phyloP scores from a whole-genome alignment of 2,888 invertebrate species.

The Cheilosia vernalis region DNA sequence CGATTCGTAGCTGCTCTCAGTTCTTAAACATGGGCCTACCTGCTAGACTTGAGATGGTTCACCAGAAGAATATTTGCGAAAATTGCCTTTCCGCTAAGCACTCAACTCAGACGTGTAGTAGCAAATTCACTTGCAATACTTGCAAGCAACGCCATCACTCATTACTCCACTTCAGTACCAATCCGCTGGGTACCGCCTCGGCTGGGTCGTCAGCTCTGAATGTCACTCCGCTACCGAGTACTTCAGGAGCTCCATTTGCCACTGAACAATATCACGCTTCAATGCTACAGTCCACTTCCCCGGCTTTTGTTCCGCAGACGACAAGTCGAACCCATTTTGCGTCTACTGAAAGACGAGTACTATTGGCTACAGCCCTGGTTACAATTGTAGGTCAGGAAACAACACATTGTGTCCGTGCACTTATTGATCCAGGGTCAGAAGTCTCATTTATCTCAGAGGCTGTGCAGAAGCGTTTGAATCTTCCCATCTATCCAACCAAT shows the following conservation, averaged over 20 bases:
- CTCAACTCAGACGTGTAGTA: background rate
- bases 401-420: background rate
- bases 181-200: background rate
- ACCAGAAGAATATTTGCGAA: background rate
- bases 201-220: background rate
- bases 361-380: slow-evolving; percentile 10
- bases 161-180: background rate
- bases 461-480: background rate
- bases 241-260: background rate
- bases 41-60: background rate
- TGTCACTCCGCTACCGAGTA: background rate
- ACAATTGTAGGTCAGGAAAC: slow-evolving; percentile 8
- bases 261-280: background rate
- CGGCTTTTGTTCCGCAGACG: slow-evolving; percentile 10
- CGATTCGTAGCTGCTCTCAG: background rate
- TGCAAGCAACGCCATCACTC: background rate
- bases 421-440: slow-evolving; percentile 17
- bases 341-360: background rate
- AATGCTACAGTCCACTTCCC: slow-evolving; percentile 23
- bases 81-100: background rate
- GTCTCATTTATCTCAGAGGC: slow-evolving; percentile 21
- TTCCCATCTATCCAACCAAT: background rate
- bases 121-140: slow-evolving; percentile 3
- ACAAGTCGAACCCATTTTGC: slow-evolving; percentile 1
- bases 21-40: background rate